A percentile compares a stretch with the other conserved stretches of the same genome.
These are phyloP conservation scores for Aleiodes alternator DNA, from an alignment of 2,888 invertebrate genomes.

Conservation along the genomic window DNA sequence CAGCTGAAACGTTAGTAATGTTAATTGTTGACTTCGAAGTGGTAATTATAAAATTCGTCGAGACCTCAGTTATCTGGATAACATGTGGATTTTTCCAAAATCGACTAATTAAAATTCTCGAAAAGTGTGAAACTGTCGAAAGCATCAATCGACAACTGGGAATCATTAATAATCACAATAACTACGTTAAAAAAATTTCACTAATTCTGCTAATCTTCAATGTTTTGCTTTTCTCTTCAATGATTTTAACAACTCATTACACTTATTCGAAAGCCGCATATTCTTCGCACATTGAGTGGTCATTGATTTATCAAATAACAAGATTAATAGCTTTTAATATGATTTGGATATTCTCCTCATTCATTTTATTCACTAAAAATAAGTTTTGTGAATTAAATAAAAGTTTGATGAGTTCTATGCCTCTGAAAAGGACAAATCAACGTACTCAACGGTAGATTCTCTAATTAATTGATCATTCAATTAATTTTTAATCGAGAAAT, in stretches of 20 bases:
- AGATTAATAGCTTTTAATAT: neutral
- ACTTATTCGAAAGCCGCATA: neutral
- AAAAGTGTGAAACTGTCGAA: neutral
- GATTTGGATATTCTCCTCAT: neutral
- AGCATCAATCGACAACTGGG: neutral
- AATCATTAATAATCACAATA: neutral
- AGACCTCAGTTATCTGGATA: neutral
- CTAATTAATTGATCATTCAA: neutral
- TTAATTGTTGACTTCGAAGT: slow-evolving; percentile 1
- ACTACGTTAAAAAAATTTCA: neutral
- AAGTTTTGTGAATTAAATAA: slow-evolving; percentile 7
- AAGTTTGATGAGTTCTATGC: neutral
- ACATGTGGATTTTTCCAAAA: neutral
- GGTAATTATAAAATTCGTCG: neutral
- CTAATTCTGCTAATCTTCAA: neutral
- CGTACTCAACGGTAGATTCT: neutral
- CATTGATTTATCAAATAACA: neutral
- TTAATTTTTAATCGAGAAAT: neutral
- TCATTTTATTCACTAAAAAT: neutral
- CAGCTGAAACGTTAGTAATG: slow-evolving; percentile 2
- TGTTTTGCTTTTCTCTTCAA: neutral
- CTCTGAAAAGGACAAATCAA: neutral
- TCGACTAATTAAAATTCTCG: neutral
- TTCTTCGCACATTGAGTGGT: no score
- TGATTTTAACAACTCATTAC: neutral